Base-by-base conservation (phyloP, 2,888 invertebrate genomes). In the Pogonocherus hispidulus region DNA sequence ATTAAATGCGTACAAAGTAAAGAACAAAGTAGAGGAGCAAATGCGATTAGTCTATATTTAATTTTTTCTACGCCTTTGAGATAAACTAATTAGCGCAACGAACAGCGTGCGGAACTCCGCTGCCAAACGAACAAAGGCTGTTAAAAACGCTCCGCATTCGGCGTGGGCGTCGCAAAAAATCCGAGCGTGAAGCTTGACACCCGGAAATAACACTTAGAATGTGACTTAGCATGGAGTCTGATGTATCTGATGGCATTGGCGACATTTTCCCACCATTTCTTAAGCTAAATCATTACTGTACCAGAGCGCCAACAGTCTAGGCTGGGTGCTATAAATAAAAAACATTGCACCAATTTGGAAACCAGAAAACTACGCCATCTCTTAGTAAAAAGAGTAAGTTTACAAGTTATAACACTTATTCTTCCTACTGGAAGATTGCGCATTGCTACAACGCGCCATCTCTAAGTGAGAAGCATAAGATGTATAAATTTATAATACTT, bases 141-240 rank as follows among this genome's bases (percentile, higher is more conserved):
- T 59, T 57, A 35, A 32, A 57, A 59, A 59, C 47, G 59, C 47
- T 32, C 14, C 27, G 19, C 35, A 59, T 19, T 46, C 27, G 19
- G 18, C 47, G 47, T 32, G 23, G 46, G 57, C 44, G 57, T 11
- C 14, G 23, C 19, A 20, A 56, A 44, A 57, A 57, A 57, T 46
- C 46, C 22, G 16, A 23, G 57, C 44, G 57, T 46, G 44, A 44
- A 46, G 44, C 23, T 46, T 57, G 57, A 57, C 57, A 57, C 57
- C 23, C 44, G 22, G 57, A 23, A 55, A 52, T 32, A 23, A 37
- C 37, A 60, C 27, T 41, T 55, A 67, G 63, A 67, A 60, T 67
- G 63, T 67, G 63, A 67, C 63, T 67, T 52, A 46, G 44, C 46
- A 16, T 41, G 20, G 55, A 11, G 41, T 41, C 22, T 41, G 55